Evolutionary conservation across 1,140 invertebrate species (phyloP).

Genomic region (Drosophila hydei): DNA sequence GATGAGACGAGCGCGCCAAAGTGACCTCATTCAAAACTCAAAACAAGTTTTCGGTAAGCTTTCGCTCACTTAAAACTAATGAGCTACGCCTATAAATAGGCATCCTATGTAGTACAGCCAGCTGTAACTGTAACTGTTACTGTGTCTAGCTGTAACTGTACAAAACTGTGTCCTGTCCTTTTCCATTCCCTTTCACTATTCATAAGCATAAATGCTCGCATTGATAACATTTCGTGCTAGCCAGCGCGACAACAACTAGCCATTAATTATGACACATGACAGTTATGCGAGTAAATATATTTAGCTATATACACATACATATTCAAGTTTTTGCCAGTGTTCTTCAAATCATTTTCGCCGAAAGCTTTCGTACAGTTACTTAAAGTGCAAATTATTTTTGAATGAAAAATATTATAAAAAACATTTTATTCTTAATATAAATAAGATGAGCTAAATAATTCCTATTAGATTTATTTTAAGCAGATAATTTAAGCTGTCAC

Average conservation of each 20-base stretch:
- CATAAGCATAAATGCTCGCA: conserved; percentile 30
- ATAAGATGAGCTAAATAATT: no score
- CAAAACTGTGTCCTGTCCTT: not conserved
- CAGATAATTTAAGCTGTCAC: no score
- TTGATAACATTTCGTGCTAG: conserved; percentile 47
- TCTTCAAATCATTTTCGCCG: conserved; percentile 22
- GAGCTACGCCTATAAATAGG: conserved; percentile 77
- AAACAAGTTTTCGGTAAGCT: conserved; percentile 79
- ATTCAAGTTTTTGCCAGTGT: not conserved
- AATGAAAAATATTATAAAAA: no score
- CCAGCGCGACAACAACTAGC: conserved; percentile 47
- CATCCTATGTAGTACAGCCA: not conserved
- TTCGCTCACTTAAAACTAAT: conserved; percentile 81
- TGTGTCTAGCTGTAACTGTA: conserved; percentile 4
- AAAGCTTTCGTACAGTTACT: no score
- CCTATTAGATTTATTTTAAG: no score
- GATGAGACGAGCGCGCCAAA: conserved; percentile 71
- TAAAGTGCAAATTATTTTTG: no score
- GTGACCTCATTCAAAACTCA: conserved; percentile 81
- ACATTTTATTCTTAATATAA: no score
- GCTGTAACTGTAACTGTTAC: conserved; percentile 16
- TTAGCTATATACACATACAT: conserved; percentile 14
- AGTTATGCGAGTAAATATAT: conserved; percentile 38
- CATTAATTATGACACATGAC: conserved; percentile 75
- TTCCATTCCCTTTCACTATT: not conserved